Evolutionary conservation across 2,797 vertebrate species (phyloP), one percentile per base, ranked within the genome.

Genomic region (Tapirus indicus): DNA sequence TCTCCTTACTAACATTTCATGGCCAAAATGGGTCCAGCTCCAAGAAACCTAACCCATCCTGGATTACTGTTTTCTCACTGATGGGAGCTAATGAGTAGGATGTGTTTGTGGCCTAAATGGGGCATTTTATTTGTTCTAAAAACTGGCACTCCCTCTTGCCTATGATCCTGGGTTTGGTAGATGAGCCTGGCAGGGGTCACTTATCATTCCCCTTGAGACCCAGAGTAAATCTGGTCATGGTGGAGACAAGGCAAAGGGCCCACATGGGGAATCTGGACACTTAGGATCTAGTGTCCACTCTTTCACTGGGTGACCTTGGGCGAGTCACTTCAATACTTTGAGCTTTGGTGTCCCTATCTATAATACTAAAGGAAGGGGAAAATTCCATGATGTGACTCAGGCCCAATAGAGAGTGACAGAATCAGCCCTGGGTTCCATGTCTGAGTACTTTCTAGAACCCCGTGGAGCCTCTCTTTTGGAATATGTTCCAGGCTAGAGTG

Each of bases 121-220:
- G 16, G 17, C 25, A 44, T 80, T 69, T 87, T 38, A 35, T 96
- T 87, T 78, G 64, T 90, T 83, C 44, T 88, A 89, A 95, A 88
- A 91, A 21, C 69, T 75, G 80, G 75, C 25, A 35, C 68, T 18
- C 41, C 32, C 10, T 49, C 27, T 54, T 82, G 79, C 84, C 41
- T 74, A 44, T 12, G 49, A 54, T 92, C 88, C 58, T 41, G 52
- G 75, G 64, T 56, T 89, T 89, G 79, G 38, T 77, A n/a, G 47
- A 44, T 66, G 56, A 88, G 77, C 66, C 44, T 72, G 52, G 47
- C n/a, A 68, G 29, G 44, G 64, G 27, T 66, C 89, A 74, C 20
- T 47, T 87, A 29, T 25, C 60, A 69, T 79, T 72, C 20, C 62
- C 20, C 32, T 66, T 49, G 77, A 23, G 54, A 82, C 35, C 60